These are phyloP conservation scores for Hyppa rectilinea DNA, from an alignment of 2,888 invertebrate genomes.

Conservation along the genomic window DNA sequence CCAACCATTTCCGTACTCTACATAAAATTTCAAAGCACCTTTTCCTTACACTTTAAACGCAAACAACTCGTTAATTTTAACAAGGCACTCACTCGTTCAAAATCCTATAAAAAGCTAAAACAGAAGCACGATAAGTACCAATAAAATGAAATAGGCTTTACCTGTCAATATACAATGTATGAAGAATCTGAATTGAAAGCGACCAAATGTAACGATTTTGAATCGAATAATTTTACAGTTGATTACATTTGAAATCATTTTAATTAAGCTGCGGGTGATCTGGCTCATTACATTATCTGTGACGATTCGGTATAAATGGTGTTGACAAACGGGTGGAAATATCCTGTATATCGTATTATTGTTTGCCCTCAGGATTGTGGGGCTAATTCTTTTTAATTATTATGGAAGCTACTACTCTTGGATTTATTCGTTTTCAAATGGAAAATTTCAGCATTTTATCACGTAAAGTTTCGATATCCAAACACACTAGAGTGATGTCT, in stretches of 20 bases:
- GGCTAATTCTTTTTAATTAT: neutral
- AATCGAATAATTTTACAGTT: constrained; percentile 49
- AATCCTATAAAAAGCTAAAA: constrained; percentile 23
- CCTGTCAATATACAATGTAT: constrained; percentile 18
- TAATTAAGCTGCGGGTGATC: constrained; percentile 54
- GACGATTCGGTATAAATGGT: constrained; percentile 18
- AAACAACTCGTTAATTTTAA: constrained; percentile 43
- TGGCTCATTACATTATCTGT: constrained; percentile 35
- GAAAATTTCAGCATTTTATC: neutral
- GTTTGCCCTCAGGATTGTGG: neutral
- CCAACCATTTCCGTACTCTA: constrained; percentile 7
- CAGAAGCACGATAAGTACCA: constrained; percentile 28
- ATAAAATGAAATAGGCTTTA: constrained; percentile 35
- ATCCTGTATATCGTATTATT: too few species aligned
- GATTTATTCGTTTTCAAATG: neutral
- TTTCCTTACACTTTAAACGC: constrained; percentile 20
- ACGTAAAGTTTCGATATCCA: neutral
- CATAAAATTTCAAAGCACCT: constrained; percentile 9
- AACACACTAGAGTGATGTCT: neutral
- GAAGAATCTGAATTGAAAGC: constrained; percentile 15
- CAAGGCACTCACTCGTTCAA: constrained; percentile 31
- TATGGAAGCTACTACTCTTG: neutral
- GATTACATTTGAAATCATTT: constrained; percentile 56
- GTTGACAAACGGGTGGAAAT: constrained; percentile 28
- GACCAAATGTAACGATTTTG: constrained; percentile 23